Evolutionary conservation across 2,113 vertebrate species (phyloP).

Genomic region (Syrmaticus mikado): DNA sequence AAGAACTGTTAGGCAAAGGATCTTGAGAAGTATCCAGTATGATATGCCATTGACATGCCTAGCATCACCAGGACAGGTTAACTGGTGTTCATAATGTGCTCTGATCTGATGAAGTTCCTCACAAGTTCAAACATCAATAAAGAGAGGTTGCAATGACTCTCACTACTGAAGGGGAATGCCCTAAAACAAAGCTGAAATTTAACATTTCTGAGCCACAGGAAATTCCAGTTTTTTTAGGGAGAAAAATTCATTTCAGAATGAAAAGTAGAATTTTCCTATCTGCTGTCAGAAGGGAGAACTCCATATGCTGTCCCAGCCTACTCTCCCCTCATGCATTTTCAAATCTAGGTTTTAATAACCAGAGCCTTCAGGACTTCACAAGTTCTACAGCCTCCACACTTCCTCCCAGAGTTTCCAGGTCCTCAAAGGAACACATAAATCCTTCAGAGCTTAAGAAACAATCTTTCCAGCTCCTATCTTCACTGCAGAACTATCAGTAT

Average conservation of each 20-base stretch:
- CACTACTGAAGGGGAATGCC: accelerated
- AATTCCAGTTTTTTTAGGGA: background rate
- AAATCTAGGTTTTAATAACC: background rate
- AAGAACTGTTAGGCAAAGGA: background rate
- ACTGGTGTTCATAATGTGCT: background rate
- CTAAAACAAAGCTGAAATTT: background rate
- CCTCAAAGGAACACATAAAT: background rate
- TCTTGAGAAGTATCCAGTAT: background rate
- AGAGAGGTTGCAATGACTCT: background rate
- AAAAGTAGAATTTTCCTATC: background rate
- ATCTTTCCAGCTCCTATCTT: background rate
- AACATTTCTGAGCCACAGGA: background rate
- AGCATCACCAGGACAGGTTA: background rate
- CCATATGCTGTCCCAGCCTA: background rate
- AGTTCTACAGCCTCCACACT: background rate
- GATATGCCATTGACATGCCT: background rate
- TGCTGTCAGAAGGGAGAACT: background rate
- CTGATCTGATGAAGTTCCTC: background rate
- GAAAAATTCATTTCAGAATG: background rate
- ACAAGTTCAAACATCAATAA: background rate
- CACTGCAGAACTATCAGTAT: background rate
- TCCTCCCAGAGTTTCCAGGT: background rate
- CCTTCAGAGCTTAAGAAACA: background rate
- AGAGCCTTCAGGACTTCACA: background rate
- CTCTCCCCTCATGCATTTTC: background rate